Percentiles rank a stretch among this genome's conserved stretches.
These are phyloP conservation scores for Alca torda DNA, from an alignment of 2,797 vertebrate species.

Conservation along the genomic window DNA sequence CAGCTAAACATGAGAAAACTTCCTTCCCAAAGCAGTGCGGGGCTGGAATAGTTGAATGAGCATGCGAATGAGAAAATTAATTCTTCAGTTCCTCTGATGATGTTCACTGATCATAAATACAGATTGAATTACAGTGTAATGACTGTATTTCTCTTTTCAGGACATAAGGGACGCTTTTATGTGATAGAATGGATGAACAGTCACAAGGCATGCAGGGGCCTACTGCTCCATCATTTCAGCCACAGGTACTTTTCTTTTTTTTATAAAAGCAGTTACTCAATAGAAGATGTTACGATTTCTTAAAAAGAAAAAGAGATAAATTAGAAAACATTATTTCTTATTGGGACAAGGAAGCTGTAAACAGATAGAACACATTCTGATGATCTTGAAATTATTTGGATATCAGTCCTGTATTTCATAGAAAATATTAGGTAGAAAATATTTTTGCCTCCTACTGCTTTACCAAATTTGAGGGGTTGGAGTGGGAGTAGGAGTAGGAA, in stretches of 20 bases:
- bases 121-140: background rate
- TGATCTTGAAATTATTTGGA: background rate
- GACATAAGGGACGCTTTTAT: constrained; percentile 71
- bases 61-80: background rate
- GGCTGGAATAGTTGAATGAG: background rate
- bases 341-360: background rate
- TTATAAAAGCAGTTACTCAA: no score
- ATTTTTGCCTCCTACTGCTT: background rate
- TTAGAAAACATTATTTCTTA: background rate
- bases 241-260: constrained; percentile 80
- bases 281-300: background rate
- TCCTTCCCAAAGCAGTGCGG: background rate
- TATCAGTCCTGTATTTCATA: background rate
- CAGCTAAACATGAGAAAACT: background rate
- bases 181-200: constrained; percentile 89
- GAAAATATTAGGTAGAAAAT: background rate
- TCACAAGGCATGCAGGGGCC: constrained; percentile 88
- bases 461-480: background rate
- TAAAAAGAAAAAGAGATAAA: background rate
- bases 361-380: background rate
- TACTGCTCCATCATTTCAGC: constrained; percentile 85
- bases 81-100: background rate
- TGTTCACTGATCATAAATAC: background rate
- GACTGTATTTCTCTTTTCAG: constrained; percentile 72
- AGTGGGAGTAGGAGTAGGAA: background rate